Conservation (phyloP, 1,140 invertebrate species). For the Solenopsis invicta region DNA sequence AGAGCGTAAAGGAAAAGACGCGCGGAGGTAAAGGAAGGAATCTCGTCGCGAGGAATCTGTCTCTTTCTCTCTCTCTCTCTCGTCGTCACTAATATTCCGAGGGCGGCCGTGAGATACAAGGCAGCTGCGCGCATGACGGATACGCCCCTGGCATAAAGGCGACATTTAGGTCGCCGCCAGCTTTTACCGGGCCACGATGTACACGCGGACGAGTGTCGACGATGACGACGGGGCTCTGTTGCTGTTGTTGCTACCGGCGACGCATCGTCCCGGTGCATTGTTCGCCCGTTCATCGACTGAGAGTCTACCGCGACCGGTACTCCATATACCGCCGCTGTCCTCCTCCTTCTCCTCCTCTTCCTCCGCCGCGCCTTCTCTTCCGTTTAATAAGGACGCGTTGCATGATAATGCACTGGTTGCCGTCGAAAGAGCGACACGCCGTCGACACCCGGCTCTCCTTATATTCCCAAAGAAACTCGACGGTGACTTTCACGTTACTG, state of each 20-base stretch:
- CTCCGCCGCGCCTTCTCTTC: background rate
- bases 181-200: constrained; percentile 72
- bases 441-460: constrained; percentile 2
- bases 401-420: constrained; percentile 57
- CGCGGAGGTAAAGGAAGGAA: constrained; percentile 52
- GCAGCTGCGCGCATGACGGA: constrained; percentile 78
- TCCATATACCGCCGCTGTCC: constrained; percentile 7
- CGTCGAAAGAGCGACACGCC: constrained; percentile 36
- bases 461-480: constrained; percentile 20
- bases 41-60: constrained; percentile 42
- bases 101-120: constrained; percentile 69
- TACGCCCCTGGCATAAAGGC: constrained; percentile 78
- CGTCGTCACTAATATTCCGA: constrained; percentile 73
- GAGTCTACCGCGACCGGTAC: constrained; percentile 43
- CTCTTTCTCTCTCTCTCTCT: background rate
- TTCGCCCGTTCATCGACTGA: constrained; percentile 39
- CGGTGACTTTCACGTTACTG: background rate
- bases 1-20: background rate
- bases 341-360: background rate
- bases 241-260: constrained; percentile 48
- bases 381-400: constrained; percentile 51
- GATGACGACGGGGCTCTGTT: constrained; percentile 50
- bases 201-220: constrained; percentile 49
- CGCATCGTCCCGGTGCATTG: constrained; percentile 43
- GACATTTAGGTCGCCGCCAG: constrained; percentile 76